phyloP scores from a whole-genome alignment of 2,888 invertebrate genomes.

The Xestia rhomboidea region DNA sequence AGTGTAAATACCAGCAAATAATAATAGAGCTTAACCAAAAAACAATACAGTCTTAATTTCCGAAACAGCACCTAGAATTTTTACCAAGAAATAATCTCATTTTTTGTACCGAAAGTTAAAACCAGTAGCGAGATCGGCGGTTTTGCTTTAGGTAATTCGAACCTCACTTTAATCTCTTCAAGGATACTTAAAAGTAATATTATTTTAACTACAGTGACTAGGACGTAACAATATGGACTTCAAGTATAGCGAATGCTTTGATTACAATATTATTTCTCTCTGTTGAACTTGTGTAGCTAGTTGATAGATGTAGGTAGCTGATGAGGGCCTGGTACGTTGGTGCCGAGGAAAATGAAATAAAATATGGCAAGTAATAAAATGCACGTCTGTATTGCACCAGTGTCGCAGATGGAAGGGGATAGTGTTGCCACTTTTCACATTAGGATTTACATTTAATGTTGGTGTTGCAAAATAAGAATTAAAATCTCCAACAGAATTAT shows the following conservation, averaged over 20 bases:
- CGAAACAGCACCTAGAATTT: constrained; percentile 32
- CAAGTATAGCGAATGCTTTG: not conserved
- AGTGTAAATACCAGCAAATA: not conserved
- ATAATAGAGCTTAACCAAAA: constrained; percentile 19
- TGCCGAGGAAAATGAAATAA: too few relatives aligned
- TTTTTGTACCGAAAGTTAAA: constrained; percentile 50
- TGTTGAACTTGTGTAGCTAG: too few relatives aligned
- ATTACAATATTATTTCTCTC: not conserved
- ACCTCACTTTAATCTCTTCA: constrained; percentile 30
- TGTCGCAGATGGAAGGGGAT: too few relatives aligned
- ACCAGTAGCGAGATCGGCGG: constrained; percentile 49
- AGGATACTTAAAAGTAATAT: constrained; percentile 18
- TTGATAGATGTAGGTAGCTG: too few relatives aligned
- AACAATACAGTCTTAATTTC: constrained; percentile 28
- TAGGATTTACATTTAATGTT: too few relatives aligned
- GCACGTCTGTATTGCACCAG: too few relatives aligned
- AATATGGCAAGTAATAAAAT: too few relatives aligned
- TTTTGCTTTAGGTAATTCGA: constrained; percentile 53
- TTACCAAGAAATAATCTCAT: constrained; percentile 35
- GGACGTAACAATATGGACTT: not conserved
- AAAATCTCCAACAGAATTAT: too few relatives aligned
- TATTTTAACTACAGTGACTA: not conserved
- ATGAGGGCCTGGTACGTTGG: too few relatives aligned
- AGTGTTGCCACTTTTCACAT: too few relatives aligned
- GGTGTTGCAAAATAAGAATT: too few relatives aligned